Percentiles rank a stretch among this genome's conserved stretches.
These are phyloP conservation scores for Nipponacmea schrenckii DNA, from an alignment of 2,888 invertebrate genomes.

Conservation along the genomic window DNA sequence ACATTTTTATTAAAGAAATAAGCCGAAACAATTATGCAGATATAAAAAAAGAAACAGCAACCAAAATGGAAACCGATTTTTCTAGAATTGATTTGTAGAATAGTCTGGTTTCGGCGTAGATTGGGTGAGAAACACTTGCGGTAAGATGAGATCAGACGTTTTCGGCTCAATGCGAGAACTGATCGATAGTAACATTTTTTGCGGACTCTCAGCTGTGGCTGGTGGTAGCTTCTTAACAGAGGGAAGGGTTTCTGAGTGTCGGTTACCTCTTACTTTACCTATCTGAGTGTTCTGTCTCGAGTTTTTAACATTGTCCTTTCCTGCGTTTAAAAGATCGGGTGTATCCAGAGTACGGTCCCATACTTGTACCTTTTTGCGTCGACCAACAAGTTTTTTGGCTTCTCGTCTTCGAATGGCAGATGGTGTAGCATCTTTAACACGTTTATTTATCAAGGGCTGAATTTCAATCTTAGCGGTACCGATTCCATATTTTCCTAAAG, in stretches of 20 bases:
- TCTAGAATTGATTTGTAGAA: no score
- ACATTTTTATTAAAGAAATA: no score
- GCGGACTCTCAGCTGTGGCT: background rate
- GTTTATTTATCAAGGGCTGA: conserved; percentile 41
- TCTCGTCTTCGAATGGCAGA: conserved; percentile 40
- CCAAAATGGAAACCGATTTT: no score
- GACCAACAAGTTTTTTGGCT: conserved; percentile 37
- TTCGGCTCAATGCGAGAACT: background rate
- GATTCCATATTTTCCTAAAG: conserved; percentile 45
- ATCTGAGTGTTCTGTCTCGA: background rate
- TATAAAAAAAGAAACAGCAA: no score
- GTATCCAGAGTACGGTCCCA: conserved; percentile 45
- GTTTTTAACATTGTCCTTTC: background rate
- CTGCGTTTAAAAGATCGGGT: conserved; percentile 35
- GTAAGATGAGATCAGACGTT: background rate
- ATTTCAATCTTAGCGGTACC: conserved; percentile 38
- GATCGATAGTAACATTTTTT: no score
- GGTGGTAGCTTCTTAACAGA: background rate
- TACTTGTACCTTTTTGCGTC: conserved; percentile 38
- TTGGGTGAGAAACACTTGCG: background rate
- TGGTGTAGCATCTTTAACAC: conserved; percentile 45
- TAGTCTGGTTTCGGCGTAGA: no score
- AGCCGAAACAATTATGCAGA: no score
- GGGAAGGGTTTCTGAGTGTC: background rate
- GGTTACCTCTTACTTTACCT: background rate